These are phyloP conservation scores for Brachycybe producta DNA, from an alignment of 2,888 invertebrate species.

Conservation along the genomic window DNA sequence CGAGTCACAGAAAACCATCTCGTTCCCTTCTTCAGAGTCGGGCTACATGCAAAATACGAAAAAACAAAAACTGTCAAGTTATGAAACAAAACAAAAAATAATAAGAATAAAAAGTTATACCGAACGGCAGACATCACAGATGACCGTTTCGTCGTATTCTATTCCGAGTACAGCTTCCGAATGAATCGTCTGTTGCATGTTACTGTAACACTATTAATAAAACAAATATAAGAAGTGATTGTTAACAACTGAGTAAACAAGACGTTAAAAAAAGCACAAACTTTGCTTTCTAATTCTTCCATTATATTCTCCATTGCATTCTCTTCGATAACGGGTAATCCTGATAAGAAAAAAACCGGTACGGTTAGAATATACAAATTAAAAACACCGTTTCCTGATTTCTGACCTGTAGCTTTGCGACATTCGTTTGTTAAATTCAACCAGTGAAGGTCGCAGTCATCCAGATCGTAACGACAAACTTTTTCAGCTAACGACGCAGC, in stretches of 20 bases:
- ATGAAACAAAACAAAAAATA: conserved; percentile 20
- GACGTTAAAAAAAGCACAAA: conserved; percentile 18
- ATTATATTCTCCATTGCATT: conserved; percentile 81
- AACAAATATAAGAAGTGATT: not conserved
- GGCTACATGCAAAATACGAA: conserved; percentile 41
- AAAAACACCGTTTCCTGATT: not conserved
- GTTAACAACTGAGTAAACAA: not conserved
- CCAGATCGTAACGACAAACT: conserved; percentile 88
- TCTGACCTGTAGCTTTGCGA: conserved; percentile 47
- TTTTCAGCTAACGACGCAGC: conserved; percentile 80
- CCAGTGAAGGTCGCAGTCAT: conserved; percentile 86
- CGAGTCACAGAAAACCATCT: conserved; percentile 99
- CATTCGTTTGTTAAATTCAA: conserved; percentile 74
- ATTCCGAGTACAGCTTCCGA: conserved; percentile 88
- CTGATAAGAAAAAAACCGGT: conserved; percentile 23
- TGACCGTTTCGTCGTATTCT: conserved; percentile 95
- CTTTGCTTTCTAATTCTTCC: conserved; percentile 77
- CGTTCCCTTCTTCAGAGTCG: conserved; percentile 94
- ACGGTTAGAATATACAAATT: conserved; percentile 1
- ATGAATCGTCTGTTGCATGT: conserved; percentile 78
- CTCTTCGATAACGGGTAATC: conserved; percentile 58
- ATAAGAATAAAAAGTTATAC: conserved; percentile 34
- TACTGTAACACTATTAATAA: conserved; percentile 62
- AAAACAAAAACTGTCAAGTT: conserved; percentile 4
- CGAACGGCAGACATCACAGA: conserved; percentile 96